Evolutionary conservation across 2,797 vertebrate species (phyloP), one percentile per base, ranked within the genome.

Genomic region (Sylvilagus floridanus): DNA sequence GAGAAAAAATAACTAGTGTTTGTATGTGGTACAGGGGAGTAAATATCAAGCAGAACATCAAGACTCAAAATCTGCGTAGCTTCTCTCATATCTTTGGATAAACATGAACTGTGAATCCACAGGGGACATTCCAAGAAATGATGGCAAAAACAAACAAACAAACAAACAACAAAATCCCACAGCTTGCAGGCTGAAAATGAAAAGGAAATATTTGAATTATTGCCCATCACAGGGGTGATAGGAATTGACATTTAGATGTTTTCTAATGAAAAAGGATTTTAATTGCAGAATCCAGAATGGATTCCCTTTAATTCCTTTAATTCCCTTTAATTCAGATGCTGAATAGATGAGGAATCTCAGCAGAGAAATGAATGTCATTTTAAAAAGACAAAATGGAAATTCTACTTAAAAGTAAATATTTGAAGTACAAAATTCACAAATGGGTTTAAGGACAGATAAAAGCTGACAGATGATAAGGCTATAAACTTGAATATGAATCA

Each of bases 221-320:
- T 88, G 73, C 42, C 79, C 32, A 62, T 21, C 35, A 14, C 8
- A 69, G n/a, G 17, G 4, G 2, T 77, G 72, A 78, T 11, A 75
- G 32, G 11, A 95, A 88, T 26, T 85, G 79, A 72, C 65, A 88
- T 90, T 96, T 81, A 93, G 84, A 87, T 90, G 19, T 96, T 72
- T 84, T n/a, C 52, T 77, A 69, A 92, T 92, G 73, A 72, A 28
- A 32, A 72, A 4, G 32, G 19, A 6, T 69, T 81, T 95, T 57
- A 86, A 52, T 52, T 86, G 76, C 89, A 83, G 73, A 66, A 69
- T 75, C 28, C 16, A 37, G n/a, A 86, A 21, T 79, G 42, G 42
- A 47, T 47, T 47, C 7, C 42, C 42, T 47, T 47, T 9, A 47
- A 47, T 47, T 47, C 42, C 42, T 47, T 47, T 47, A 47, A 47